A percentile compares a stretch with the other conserved stretches of the same genome.
Evolutionary conservation across 2,797 vertebrate genomes (phyloP).

Genomic region (Myotis daubentonii): DNA sequence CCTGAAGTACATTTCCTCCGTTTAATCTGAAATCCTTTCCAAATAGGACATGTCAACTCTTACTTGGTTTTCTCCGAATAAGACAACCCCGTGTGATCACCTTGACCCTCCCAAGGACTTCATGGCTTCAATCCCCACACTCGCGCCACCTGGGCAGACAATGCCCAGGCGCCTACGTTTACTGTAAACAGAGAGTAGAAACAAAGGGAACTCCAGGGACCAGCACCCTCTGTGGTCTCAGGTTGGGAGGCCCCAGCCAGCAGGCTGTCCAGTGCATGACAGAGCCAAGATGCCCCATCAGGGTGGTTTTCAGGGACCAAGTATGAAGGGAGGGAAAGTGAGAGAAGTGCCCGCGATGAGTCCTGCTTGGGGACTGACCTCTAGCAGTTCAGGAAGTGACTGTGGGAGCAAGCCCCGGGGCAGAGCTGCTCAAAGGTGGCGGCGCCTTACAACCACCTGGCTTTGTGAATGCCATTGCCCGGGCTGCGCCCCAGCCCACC

Average conservation of each 20-base stretch:
- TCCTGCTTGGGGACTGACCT: background rate
- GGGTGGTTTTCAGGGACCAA: background rate
- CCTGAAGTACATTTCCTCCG: background rate
- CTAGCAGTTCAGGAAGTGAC: background rate
- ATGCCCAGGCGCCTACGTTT: background rate
- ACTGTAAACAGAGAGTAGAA: slow-evolving; percentile 50
- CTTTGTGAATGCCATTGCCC: background rate
- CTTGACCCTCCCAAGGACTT: slow-evolving; percentile 51
- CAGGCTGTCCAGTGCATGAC: background rate
- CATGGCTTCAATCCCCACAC: background rate
- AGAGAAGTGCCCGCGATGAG: background rate
- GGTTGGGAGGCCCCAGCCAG: background rate
- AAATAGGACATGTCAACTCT: background rate
- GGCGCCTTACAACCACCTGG: background rate
- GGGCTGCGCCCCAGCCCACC: background rate
- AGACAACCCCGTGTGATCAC: background rate
- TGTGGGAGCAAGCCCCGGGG: background rate
- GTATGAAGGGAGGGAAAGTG: background rate
- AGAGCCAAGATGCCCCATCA: background rate
- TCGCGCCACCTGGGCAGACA: slow-evolving; percentile 31
- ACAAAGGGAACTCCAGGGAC: background rate
- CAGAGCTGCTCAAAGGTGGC: background rate
- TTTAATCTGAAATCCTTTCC: slow-evolving; percentile 38
- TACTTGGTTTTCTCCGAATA: background rate
- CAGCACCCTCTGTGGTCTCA: background rate